These are phyloP conservation scores for Spodoptera frugiperda DNA, from an alignment of 1,140 invertebrate species.

Conservation along the genomic window DNA sequence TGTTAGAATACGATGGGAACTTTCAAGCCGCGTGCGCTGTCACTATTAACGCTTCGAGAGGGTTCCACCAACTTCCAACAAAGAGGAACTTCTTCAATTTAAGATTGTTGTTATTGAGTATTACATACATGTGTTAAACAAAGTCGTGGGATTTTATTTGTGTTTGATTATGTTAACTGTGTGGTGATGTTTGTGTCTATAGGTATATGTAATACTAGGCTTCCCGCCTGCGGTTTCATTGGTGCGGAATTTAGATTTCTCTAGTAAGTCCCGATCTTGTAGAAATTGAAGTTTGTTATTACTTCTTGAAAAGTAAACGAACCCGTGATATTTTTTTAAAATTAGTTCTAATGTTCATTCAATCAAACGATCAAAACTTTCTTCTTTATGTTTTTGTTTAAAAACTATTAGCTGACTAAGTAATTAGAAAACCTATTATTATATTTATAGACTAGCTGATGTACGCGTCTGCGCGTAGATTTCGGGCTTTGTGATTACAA, in stretches of 20 bases:
- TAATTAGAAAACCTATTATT: no score
- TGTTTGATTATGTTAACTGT: not conserved
- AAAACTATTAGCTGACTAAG: no score
- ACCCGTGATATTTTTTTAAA: no score
- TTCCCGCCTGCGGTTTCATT: not conserved
- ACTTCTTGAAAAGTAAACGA: no score
- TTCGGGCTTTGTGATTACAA: no score
- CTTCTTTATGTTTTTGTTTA: no score
- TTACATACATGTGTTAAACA: conserved; percentile 5
- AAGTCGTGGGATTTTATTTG: conserved; percentile 8
- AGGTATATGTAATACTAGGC: not conserved
- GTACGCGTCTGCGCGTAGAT: no score
- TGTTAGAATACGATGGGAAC: conserved; percentile 47
- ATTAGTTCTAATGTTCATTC: no score
- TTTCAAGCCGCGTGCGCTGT: conserved; percentile 35
- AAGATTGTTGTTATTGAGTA: conserved; percentile 39
- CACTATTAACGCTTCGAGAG: conserved; percentile 22
- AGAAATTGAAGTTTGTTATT: no score
- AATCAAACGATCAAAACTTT: no score
- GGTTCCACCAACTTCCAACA: conserved; percentile 40
- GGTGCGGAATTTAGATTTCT: not conserved
- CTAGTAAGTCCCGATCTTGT: not conserved
- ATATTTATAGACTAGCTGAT: no score
- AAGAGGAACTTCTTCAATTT: conserved; percentile 46
- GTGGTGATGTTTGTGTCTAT: not conserved